Evolutionary conservation across 64 coral and sea anemone species (phyloP).

Genomic region (Cladopsammia gracilis): DNA sequence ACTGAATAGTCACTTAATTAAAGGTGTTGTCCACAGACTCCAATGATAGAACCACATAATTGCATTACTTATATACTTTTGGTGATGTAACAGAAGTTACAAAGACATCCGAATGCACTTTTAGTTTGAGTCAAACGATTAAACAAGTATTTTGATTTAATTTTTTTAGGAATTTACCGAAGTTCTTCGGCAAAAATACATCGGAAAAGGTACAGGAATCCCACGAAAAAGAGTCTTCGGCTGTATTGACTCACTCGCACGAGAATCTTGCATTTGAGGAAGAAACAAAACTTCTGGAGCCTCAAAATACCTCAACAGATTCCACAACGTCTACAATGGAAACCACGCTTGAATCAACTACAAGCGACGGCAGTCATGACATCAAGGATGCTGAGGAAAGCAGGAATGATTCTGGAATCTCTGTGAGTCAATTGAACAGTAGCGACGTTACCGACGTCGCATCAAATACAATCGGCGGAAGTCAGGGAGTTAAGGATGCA

Average conservation of each 20-base stretch:
- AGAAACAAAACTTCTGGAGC: constrained; percentile 1
- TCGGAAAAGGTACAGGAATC: not conserved
- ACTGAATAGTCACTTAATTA: too few relatives aligned
- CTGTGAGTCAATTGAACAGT: not conserved
- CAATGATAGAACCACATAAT: too few relatives aligned
- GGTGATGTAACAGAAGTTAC: too few relatives aligned
- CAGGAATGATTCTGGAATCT: constrained; percentile 24
- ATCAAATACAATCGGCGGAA: too few relatives aligned
- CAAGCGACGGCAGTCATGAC: not conserved
- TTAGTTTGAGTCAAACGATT: not conserved
- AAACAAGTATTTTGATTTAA: not conserved
- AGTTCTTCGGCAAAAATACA: constrained; percentile 5
- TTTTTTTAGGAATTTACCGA: constrained; percentile 15
- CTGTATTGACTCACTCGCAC: not conserved
- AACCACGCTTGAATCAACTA: not conserved
- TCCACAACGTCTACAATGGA: not conserved
- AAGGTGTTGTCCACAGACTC: too few relatives aligned
- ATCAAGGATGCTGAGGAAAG: not conserved
- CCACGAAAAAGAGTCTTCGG: not conserved
- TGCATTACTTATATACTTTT: too few relatives aligned
- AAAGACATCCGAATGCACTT: too few relatives aligned
- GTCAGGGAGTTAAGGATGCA: too few relatives aligned
- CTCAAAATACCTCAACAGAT: constrained; percentile 22
- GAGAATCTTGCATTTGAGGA: constrained; percentile 63
- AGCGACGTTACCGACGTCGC: not conserved